Evolutionary conservation across 2,888 invertebrate species (phyloP).

Genomic region (Hyles lineata): DNA sequence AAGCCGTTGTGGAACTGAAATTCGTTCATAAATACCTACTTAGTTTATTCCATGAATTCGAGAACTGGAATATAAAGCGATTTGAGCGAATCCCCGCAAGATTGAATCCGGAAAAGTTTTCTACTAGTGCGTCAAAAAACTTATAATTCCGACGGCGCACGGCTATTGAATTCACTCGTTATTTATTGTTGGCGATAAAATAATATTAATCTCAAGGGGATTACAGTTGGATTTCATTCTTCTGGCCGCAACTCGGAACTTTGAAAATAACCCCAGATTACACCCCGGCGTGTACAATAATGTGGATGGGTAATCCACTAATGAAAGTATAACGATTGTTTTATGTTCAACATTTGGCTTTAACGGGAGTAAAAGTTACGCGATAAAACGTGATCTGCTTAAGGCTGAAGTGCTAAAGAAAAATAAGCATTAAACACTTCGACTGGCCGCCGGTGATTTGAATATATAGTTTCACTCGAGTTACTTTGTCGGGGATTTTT

Average conservation of each 20-base stretch:
- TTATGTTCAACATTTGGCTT: conserved; percentile 51
- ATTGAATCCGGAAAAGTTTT: conserved; percentile 80
- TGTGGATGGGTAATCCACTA: conserved; percentile 60
- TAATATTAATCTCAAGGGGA: conserved; percentile 84
- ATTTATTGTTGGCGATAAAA: conserved; percentile 84
- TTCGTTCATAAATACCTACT: conserved; percentile 32
- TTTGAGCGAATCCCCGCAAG: conserved; percentile 73
- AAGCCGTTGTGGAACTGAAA: neutral
- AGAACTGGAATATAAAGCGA: conserved; percentile 55
- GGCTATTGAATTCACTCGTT: conserved; percentile 81
- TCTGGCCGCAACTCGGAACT: conserved; percentile 72
- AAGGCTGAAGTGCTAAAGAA: conserved; percentile 43
- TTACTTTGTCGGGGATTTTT: conserved; percentile 36
- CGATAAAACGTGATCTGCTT: conserved; percentile 55
- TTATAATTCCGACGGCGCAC: conserved; percentile 73
- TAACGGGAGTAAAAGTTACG: conserved; percentile 48
- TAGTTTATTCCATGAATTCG: conserved; percentile 41
- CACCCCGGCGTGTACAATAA: conserved; percentile 59
- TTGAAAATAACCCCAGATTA: conserved; percentile 72
- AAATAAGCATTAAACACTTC: conserved; percentile 49
- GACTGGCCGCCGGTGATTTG: conserved; percentile 38
- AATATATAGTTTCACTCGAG: conserved; percentile 38
- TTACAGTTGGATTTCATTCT: conserved; percentile 80
- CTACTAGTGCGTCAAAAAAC: conserved; percentile 79
- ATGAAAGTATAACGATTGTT: conserved; percentile 57